Percentiles rank a stretch among this genome's conserved stretches.
Evolutionary conservation across 2,797 vertebrate genomes (phyloP).

Genomic region (Urocyon cinereoargenteus): DNA sequence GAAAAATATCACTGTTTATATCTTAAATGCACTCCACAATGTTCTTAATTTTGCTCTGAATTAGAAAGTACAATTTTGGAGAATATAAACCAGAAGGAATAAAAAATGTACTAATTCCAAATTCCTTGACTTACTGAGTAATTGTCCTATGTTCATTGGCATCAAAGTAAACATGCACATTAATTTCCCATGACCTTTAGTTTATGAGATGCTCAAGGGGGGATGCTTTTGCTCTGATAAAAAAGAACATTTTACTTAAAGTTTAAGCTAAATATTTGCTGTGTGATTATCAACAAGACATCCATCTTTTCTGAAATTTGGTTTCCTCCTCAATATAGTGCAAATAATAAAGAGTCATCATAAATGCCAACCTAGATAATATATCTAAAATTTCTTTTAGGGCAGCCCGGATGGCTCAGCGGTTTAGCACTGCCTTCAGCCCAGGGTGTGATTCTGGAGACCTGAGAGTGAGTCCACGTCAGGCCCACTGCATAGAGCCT

Average conservation of each 20-base stretch:
- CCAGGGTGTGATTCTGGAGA: too few relatives aligned
- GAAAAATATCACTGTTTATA: neutral
- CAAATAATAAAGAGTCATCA: conserved; percentile 25
- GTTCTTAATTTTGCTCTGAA: conserved; percentile 41
- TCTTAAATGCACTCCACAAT: neutral
- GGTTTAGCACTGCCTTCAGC: neutral
- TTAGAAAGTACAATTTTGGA: conserved; percentile 30
- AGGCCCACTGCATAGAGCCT: neutral
- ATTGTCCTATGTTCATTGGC: neutral
- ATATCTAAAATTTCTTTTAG: neutral
- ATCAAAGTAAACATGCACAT: conserved; percentile 27
- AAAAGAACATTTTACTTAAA: conserved; percentile 45
- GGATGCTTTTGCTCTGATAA: neutral
- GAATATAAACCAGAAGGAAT: neutral
- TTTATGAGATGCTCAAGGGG: conserved; percentile 17
- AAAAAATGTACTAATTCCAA: neutral
- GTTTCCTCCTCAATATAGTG: conserved; percentile 25
- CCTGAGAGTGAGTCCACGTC: neutral
- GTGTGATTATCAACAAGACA: conserved; percentile 19
- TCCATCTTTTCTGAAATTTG: conserved; percentile 56
- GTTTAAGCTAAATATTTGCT: conserved; percentile 52
- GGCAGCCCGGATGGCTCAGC: neutral
- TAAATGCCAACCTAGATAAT: conserved; percentile 46
- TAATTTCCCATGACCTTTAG: conserved; percentile 34
- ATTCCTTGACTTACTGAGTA: conserved; percentile 28